A percentile compares a stretch with the other conserved stretches of the same genome.
These are phyloP conservation scores for Pavo muticus DNA, from an alignment of 2,113 vertebrate genomes.

Conservation along the genomic window DNA sequence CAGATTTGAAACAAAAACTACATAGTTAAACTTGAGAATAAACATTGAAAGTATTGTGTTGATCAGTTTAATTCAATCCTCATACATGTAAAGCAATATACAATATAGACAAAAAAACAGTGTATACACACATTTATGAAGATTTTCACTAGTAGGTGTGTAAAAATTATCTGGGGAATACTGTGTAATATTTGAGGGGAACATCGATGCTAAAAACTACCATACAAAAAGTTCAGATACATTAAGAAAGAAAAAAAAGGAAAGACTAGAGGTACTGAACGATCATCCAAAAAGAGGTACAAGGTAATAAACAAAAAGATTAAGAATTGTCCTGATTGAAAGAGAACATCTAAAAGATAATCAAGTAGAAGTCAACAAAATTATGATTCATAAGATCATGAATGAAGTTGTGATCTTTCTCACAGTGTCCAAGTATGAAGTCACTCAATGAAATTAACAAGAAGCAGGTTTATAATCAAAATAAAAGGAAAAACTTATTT, in stretches of 20 bases:
- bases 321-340: neutral
- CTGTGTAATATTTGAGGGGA: neutral
- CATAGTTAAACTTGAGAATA: neutral
- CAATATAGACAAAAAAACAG: neutral
- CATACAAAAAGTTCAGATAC: neutral
- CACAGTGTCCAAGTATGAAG: neutral
- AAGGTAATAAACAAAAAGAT: neutral
- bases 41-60: neutral
- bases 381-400: neutral
- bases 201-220: neutral
- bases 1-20: neutral
- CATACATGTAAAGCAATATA: neutral
- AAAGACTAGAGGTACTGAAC: neutral
- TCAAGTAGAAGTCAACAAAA: neutral
- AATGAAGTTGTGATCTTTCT: neutral
- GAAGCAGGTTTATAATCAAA: neutral
- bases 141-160: neutral
- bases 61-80: neutral
- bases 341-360: neutral
- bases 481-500: neutral
- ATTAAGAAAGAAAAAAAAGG: neutral
- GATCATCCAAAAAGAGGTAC: neutral
- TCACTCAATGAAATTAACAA: conserved; percentile 3
- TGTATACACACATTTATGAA: neutral
- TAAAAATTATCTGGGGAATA: neutral